Conservation (phyloP, 1,140 invertebrate species). For the Heliconius hermathena region DNA sequence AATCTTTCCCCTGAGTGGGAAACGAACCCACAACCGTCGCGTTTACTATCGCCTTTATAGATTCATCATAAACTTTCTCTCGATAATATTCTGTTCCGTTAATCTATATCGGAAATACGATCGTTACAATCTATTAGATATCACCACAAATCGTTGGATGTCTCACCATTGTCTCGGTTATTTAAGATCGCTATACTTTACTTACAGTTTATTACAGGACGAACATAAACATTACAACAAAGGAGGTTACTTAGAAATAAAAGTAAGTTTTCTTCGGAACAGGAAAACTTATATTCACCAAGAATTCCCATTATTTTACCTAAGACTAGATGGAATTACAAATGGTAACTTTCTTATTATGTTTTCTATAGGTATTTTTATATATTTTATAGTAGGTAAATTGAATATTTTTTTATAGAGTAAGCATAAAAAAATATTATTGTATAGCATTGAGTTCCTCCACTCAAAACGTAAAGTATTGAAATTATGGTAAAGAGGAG, state of each 20-base stretch:
- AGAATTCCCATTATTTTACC: constrained; percentile 18
- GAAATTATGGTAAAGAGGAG: not conserved
- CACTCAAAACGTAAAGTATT: not conserved
- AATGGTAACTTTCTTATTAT: not conserved
- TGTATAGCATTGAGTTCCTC: not conserved
- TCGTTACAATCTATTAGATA: not conserved
- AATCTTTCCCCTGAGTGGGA: too few relatives aligned
- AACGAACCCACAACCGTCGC: too few relatives aligned
- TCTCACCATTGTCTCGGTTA: not conserved
- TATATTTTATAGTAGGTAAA: too few relatives aligned
- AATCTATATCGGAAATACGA: not conserved
- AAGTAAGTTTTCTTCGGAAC: constrained; percentile 25
- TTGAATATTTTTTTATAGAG: too few relatives aligned
- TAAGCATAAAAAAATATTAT: too few relatives aligned
- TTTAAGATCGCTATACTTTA: constrained; percentile 10
- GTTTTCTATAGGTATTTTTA: not conserved
- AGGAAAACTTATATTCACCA: constrained; percentile 28
- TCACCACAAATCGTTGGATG: not conserved
- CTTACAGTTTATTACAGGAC: constrained; percentile 15
- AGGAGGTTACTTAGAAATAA: constrained; percentile 15
- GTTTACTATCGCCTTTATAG: too few relatives aligned
- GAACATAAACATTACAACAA: constrained; percentile 24
- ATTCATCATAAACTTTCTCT: not conserved
- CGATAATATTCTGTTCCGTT: not conserved
- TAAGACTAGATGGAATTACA: not conserved